Conservation (phyloP, 2,113 vertebrate genomes). For the Micromys minutus region DNA sequence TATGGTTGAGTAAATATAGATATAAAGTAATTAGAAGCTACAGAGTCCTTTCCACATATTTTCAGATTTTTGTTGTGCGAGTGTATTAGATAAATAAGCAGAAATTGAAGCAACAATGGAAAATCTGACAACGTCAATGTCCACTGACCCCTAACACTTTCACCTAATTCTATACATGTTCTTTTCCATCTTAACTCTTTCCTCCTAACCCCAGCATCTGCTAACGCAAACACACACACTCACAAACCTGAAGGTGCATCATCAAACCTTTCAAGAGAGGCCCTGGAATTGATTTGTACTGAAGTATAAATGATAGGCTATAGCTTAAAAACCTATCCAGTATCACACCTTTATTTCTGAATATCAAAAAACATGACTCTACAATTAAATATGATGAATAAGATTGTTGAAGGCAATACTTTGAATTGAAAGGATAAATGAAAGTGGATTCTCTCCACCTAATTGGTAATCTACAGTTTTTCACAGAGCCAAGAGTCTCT, state of each 20-base stretch:
- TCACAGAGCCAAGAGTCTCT: background rate
- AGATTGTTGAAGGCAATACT: background rate
- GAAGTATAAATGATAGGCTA: constrained; percentile 5
- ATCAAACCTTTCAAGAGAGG: constrained; percentile 10
- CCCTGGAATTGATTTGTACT: background rate
- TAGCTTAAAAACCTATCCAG: background rate
- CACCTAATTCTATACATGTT: background rate
- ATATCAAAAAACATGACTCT: background rate
- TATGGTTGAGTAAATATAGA: background rate
- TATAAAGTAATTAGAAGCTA: background rate
- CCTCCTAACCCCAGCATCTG: background rate
- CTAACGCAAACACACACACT: background rate
- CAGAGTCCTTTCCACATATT: background rate
- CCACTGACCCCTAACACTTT: background rate
- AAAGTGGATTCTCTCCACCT: background rate
- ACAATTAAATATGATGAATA: background rate
- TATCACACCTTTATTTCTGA: background rate
- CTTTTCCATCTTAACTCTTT: background rate
- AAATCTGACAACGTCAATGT: background rate
- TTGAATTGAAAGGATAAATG: background rate
- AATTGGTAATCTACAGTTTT: background rate
- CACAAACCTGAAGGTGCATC: background rate
- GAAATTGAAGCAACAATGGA: background rate
- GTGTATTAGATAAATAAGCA: background rate
- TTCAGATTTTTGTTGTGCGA: background rate